A percentile compares a stretch with the other conserved stretches of the same genome.
Evolutionary conservation across 1,140 invertebrate species (phyloP).

Genomic region (Cephus cinctus): DNA sequence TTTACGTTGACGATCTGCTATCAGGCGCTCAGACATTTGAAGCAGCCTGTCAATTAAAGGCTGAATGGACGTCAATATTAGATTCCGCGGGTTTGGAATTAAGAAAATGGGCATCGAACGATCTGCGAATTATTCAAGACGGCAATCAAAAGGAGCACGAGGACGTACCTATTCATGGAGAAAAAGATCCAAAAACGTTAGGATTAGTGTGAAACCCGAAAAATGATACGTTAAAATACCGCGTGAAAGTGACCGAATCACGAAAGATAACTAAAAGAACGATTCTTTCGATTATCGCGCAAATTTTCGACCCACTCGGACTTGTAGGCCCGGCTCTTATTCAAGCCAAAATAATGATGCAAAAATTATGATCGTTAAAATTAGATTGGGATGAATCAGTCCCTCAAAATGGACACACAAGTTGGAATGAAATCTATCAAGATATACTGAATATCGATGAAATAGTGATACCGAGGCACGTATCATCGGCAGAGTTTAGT

Average conservation of each 20-base stretch:
- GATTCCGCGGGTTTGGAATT: conserved; percentile 7
- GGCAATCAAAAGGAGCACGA: background rate
- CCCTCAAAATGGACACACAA: background rate
- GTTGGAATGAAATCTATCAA: no score
- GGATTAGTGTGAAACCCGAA: conserved; percentile 11
- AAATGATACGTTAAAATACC: conserved; percentile 11
- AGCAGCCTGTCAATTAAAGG: background rate
- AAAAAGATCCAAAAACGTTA: conserved; percentile 8
- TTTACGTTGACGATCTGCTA: conserved; percentile 40
- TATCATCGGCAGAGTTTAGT: no score
- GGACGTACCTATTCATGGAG: background rate
- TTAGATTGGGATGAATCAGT: conserved; percentile 13
- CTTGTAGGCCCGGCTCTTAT: conserved; percentile 15
- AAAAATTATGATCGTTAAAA: conserved; percentile 16
- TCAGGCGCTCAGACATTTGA: conserved; percentile 10
- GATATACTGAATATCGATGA: no score
- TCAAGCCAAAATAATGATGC: conserved; percentile 18
- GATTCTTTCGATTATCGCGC: conserved; percentile 17
- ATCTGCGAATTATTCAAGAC: no score
- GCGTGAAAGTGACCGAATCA: background rate
- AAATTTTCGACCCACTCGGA: conserved; percentile 22
- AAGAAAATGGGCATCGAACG: conserved; percentile 12
- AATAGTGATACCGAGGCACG: no score
- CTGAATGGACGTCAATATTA: background rate
- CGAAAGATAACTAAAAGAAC: conserved; percentile 12